Evolutionary conservation across 2,888 invertebrate species (phyloP).

Genomic region (Tenthredo notha): DNA sequence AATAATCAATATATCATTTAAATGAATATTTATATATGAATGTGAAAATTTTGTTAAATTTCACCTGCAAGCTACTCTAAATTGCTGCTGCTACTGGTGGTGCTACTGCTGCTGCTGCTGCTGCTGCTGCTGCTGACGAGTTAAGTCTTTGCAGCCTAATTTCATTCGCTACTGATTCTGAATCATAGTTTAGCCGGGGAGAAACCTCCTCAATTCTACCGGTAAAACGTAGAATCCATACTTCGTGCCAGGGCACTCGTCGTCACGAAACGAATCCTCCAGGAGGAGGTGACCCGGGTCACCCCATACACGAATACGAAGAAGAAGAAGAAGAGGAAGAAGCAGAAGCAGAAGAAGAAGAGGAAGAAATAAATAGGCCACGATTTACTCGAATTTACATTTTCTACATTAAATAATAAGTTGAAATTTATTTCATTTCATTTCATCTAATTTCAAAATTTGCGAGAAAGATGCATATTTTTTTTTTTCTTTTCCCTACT

Average conservation of each 20-base stretch:
- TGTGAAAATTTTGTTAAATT: background rate
- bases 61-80: background rate
- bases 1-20: background rate
- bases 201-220: background rate
- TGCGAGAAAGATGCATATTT: background rate
- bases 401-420: background rate
- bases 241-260: slow-evolving; percentile 52
- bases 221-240: slow-evolving; percentile 54
- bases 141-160: slow-evolving; percentile 19
- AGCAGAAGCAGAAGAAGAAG: too few relatives aligned
- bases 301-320: slow-evolving; percentile 9
- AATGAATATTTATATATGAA: background rate
- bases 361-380: background rate
- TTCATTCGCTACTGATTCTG: slow-evolving; percentile 43
- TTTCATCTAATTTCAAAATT: too few relatives aligned
- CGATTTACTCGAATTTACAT: background rate
- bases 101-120: too few relatives aligned
- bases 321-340: background rate
- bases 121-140: background rate
- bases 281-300: slow-evolving; percentile 27
- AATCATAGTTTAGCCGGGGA: slow-evolving; percentile 13
- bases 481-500: background rate
- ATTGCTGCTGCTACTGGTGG: too few relatives aligned
- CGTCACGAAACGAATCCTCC: slow-evolving; percentile 35
- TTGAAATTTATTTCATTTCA: background rate